phyloP scores from a whole-genome alignment of 2,888 invertebrate species.

The Synergus umbraculus region DNA sequence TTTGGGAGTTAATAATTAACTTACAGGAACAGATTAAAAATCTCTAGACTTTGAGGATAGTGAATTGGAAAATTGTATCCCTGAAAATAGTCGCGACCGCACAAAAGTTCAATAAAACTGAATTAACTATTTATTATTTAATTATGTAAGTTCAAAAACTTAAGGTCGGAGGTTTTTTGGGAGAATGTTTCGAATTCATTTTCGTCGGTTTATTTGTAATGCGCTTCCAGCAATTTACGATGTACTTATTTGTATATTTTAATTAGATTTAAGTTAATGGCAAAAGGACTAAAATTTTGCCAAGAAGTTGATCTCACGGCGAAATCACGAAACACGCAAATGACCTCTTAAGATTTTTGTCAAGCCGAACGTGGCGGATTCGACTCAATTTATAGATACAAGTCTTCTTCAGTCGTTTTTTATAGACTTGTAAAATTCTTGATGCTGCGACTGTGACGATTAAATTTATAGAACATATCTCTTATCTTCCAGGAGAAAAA shows the following conservation, averaged over 20 bases:
- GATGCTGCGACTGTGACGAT: conserved; percentile 10
- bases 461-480: conserved; percentile 27
- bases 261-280: conserved; percentile 64
- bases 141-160: neutral
- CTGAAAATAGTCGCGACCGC: neutral
- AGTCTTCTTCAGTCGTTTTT: neutral
- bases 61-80: conserved; percentile 15
- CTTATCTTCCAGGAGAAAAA: conserved; percentile 4
- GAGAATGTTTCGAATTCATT: neutral
- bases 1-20: neutral
- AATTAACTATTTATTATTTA: neutral
- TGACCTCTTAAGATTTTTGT: conserved; percentile 39
- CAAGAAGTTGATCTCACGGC: conserved; percentile 66
- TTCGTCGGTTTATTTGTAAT: conserved; percentile 46
- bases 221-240: conserved; percentile 63
- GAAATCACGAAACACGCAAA: conserved; percentile 50
- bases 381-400: conserved; percentile 34
- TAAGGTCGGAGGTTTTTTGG: neutral
- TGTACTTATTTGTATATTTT: conserved; percentile 66
- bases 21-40: conserved; percentile 11
- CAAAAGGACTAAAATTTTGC: conserved; percentile 54
- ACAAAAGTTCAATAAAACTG: neutral
- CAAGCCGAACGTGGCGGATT: conserved; percentile 34
- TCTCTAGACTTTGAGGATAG: neutral
- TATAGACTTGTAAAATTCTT: neutral